Conservation (phyloP, 2,113 vertebrate species). For the Riparia riparia region DNA sequence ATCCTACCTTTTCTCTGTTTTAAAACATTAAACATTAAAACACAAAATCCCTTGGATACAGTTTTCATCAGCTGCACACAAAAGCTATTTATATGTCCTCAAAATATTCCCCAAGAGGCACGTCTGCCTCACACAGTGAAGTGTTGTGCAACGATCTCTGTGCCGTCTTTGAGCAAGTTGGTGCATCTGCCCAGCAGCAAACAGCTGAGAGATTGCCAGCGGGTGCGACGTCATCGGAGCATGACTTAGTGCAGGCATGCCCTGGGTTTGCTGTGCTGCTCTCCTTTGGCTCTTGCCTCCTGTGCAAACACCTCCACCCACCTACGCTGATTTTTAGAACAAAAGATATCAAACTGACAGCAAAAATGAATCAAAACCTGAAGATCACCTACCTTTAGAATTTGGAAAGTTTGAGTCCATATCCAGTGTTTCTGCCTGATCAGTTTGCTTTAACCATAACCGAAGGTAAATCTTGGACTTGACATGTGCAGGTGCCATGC, state of each 20-base stretch:
- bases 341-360: neutral
- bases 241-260: neutral
- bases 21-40: neutral
- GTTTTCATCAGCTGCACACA: neutral
- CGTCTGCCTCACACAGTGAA: neutral
- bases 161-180: neutral
- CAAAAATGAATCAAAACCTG: neutral
- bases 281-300: neutral
- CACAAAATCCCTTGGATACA: neutral
- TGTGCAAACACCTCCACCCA: constrained; percentile 12
- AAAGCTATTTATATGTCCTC: constrained; percentile 13
- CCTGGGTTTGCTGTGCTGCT: neutral
- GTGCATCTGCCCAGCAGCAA: neutral
- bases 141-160: neutral
- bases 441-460: neutral
- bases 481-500: neutral
- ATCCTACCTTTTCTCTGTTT: neutral
- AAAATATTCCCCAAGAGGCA: neutral
- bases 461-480: neutral
- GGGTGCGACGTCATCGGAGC: rapidly evolving
- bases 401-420: neutral
- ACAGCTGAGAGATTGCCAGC: neutral
- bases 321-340: neutral
- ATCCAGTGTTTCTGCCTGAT: neutral
- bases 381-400: neutral